Evolutionary conservation across 1,140 invertebrate genomes (phyloP).

Genomic region (Hirudo medicinalis): DNA sequence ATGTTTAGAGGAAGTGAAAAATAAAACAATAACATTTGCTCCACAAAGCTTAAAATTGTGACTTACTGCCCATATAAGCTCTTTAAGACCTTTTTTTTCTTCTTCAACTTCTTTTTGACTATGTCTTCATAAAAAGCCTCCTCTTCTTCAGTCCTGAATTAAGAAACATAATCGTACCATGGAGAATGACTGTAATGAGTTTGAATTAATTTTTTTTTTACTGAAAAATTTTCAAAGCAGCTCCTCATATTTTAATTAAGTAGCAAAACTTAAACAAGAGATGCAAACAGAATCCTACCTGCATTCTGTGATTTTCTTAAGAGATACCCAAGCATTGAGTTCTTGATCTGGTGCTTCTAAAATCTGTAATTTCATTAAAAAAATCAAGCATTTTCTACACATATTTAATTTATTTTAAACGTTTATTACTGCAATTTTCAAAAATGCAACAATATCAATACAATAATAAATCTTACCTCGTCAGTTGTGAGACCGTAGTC

Average conservation of each 20-base stretch:
- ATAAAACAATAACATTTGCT: neutral
- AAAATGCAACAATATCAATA: no score
- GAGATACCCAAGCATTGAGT: conserved; percentile 81
- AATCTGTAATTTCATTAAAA: conserved; percentile 50
- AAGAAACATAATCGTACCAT: neutral
- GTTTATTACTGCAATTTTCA: no score
- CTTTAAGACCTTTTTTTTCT: conserved; percentile 4
- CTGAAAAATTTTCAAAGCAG: no score
- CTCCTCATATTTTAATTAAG: no score
- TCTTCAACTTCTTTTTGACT: neutral
- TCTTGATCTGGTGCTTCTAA: conserved; percentile 76
- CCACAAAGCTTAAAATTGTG: neutral
- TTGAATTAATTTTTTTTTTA: no score
- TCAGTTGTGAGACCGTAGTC: conserved; percentile 77
- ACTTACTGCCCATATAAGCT: conserved; percentile 6
- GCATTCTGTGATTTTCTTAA: conserved; percentile 71
- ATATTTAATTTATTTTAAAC: no score
- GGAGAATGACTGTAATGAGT: no score
- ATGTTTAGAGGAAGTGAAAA: neutral
- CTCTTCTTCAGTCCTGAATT: neutral
- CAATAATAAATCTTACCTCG: conserved; percentile 48
- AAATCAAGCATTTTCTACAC: conserved; percentile 15
- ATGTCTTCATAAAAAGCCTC: neutral
- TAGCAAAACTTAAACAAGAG: neutral
- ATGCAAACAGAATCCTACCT: neutral